phyloP scores from a whole-genome alignment of 2,888 invertebrate species.

The Sesia apiformis region DNA sequence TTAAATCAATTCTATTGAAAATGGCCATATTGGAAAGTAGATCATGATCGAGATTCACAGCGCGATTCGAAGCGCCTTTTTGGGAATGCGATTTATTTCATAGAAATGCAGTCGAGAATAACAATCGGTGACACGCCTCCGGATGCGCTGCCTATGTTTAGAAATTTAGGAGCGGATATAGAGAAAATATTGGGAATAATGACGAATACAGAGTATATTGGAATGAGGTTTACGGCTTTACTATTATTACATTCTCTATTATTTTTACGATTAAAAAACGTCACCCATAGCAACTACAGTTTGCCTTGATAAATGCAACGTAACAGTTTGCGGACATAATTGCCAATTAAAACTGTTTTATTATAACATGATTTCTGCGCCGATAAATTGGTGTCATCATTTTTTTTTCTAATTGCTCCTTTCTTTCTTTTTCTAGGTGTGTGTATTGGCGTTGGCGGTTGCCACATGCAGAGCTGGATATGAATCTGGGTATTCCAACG shows the following conservation, averaged over 20 bases:
- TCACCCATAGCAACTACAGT: not conserved
- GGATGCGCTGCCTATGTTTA: too few species aligned
- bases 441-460: constrained; percentile 54
- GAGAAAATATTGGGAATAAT: too few species aligned
- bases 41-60: too few species aligned
- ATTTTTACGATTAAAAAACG: too few species aligned
- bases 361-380: not conserved
- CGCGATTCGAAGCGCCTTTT: too few species aligned
- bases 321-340: not conserved
- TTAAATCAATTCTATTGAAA: not conserved
- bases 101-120: too few species aligned
- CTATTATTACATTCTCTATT: too few species aligned
- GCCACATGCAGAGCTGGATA: constrained; percentile 57
- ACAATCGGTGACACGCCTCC: too few species aligned
- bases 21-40: not conserved
- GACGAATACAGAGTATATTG: too few species aligned
- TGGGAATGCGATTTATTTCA: too few species aligned
- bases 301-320: not conserved
- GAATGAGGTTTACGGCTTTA: too few species aligned
- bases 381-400: not conserved
- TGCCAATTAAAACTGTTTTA: not conserved
- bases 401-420: not conserved
- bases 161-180: too few species aligned
- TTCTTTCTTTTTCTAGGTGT: constrained; percentile 41
- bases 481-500: constrained; percentile 25